Evolutionary conservation across 2,888 invertebrate genomes (phyloP).

Genomic region (Leucophora obtusa): DNA sequence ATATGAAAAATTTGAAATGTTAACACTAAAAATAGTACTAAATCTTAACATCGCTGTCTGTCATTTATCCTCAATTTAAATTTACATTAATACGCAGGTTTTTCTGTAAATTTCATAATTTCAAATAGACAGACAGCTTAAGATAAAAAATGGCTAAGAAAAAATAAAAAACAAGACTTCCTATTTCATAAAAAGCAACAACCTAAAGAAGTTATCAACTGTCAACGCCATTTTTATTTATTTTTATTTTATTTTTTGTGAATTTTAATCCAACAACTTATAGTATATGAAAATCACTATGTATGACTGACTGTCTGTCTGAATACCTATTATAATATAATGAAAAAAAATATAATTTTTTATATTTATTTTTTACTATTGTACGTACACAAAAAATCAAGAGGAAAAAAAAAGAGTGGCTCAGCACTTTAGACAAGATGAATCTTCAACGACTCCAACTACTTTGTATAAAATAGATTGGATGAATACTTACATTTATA

Average conservation of each 20-base stretch:
- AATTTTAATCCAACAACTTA: conserved; percentile 44
- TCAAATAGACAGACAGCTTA: neutral
- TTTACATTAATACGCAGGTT: neutral
- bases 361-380: conserved; percentile 1
- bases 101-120: neutral
- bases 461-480: conserved; percentile 5
- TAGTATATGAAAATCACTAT: conserved; percentile 40
- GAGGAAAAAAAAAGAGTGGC: conserved; percentile 22
- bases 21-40: no score
- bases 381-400: conserved; percentile 29
- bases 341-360: conserved; percentile 37
- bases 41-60: neutral
- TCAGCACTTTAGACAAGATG: conserved; percentile 2
- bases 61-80: neutral
- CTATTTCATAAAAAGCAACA: conserved; percentile 21
- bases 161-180: conserved; percentile 35
- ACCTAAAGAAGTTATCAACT: conserved; percentile 50
- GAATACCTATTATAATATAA: conserved; percentile 26
- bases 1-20: no score
- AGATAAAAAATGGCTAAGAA: neutral
- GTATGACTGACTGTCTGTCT: conserved; percentile 15
- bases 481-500: conserved; percentile 11
- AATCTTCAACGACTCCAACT: neutral
- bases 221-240: conserved; percentile 54
- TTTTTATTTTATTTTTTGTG: no score